A percentile compares a stretch with the other conserved stretches of the same genome.
Conservation (phyloP, 2,113 vertebrate genomes). For the Salvelinus namaycush region DNA sequence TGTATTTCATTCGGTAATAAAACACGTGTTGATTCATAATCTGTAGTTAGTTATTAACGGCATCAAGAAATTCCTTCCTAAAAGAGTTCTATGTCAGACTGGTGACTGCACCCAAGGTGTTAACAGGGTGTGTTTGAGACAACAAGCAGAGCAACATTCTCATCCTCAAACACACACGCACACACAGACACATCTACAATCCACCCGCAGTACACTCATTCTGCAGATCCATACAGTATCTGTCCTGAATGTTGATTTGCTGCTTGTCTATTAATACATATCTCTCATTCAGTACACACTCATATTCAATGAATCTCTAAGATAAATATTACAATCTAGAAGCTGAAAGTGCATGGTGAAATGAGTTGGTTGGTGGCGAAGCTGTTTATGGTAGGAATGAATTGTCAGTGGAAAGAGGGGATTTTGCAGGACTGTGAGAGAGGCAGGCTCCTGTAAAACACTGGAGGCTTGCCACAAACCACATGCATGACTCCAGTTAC, state of each 20-base stretch:
- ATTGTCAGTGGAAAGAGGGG: slow-evolving; percentile 9
- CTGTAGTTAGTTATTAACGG: background rate
- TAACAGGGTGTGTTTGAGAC: background rate
- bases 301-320: background rate
- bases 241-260: slow-evolving; percentile 3
- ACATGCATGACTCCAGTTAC: slow-evolving; percentile 27
- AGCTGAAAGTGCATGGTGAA: background rate
- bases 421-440: background rate
- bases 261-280: background rate
- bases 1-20: background rate
- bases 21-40: background rate
- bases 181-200: slow-evolving; percentile 16
- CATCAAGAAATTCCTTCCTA: background rate
- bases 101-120: too few species aligned
- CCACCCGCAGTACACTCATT: background rate
- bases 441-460: slow-evolving; percentile 4
- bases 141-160: slow-evolving; percentile 5
- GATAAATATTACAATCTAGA: background rate
- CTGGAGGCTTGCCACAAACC: slow-evolving; percentile 45
- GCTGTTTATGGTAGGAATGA: background rate
- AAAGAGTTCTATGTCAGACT: slow-evolving; percentile 4
- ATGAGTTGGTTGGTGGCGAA: too few species aligned
- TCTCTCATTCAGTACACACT: too few species aligned
- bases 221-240: background rate
- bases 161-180: background rate